Conservation (phyloP, 2,113 vertebrate genomes). For the Ardeotis arabs region DNA sequence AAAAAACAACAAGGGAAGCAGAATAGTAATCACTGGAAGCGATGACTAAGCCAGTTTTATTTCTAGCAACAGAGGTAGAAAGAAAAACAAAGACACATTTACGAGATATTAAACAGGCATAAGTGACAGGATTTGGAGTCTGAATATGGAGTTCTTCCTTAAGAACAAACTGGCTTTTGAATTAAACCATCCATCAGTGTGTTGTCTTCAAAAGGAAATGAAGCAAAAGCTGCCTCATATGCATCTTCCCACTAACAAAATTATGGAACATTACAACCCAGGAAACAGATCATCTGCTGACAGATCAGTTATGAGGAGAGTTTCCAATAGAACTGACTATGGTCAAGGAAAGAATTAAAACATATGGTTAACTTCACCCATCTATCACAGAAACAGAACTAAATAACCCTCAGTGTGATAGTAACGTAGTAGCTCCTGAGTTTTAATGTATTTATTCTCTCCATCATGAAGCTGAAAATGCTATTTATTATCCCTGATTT, state of each 20-base stretch:
- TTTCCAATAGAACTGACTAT: neutral
- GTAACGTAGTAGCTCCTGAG: neutral
- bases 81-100: neutral
- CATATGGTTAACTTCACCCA: neutral
- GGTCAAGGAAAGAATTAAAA: neutral
- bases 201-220: conserved; percentile 6
- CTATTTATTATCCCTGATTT: neutral
- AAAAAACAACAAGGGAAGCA: neutral
- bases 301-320: neutral
- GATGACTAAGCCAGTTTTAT: neutral
- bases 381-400: neutral
- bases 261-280: neutral
- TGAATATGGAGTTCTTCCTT: neutral
- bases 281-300: neutral
- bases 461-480: neutral
- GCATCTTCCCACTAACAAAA: conserved; percentile 22
- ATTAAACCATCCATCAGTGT: neutral
- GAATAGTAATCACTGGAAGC: neutral
- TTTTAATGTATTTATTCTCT: neutral
- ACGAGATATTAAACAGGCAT: neutral
- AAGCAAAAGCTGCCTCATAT: neutral
- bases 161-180: neutral
- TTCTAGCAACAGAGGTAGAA: neutral
- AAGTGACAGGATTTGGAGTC: neutral
- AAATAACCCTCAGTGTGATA: neutral